phyloP scores from a whole-genome alignment of 2,797 vertebrate species.

The Poecile montanus region DNA sequence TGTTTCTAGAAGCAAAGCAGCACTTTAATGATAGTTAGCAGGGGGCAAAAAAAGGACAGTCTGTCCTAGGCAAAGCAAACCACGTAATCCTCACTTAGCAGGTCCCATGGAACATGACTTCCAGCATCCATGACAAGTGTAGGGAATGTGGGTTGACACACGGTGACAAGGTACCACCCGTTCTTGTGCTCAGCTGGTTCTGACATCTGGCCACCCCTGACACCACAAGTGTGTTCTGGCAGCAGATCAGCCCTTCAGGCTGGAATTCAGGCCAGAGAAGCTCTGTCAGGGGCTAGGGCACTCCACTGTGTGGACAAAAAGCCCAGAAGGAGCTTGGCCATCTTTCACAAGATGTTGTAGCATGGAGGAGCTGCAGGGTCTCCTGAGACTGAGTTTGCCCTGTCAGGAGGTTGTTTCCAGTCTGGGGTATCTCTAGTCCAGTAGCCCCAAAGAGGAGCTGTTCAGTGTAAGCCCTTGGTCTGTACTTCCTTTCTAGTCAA shows the following conservation, averaged over 20 bases:
- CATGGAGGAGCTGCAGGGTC: background rate
- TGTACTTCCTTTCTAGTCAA: background rate
- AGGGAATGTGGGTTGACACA: background rate
- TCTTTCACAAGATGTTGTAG: background rate
- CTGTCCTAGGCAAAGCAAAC: background rate
- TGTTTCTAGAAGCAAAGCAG: background rate
- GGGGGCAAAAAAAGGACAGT: background rate
- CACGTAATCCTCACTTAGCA: background rate
- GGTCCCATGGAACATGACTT: background rate
- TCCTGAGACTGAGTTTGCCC: background rate
- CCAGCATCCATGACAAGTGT: background rate
- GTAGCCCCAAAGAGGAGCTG: background rate
- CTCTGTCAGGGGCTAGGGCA: background rate
- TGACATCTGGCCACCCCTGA: background rate
- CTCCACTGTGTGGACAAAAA: background rate
- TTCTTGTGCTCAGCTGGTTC: background rate
- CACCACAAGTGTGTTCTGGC: background rate
- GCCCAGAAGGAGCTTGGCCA: background rate
- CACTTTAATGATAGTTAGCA: background rate
- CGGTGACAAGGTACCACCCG: accelerated
- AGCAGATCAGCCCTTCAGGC: background rate
- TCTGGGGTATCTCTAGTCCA: background rate
- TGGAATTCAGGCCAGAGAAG: background rate
- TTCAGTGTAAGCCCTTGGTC: background rate
- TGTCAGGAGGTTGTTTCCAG: background rate